Conservation (phyloP, 2,113 vertebrate genomes). For the Nesogale talazaci region DNA sequence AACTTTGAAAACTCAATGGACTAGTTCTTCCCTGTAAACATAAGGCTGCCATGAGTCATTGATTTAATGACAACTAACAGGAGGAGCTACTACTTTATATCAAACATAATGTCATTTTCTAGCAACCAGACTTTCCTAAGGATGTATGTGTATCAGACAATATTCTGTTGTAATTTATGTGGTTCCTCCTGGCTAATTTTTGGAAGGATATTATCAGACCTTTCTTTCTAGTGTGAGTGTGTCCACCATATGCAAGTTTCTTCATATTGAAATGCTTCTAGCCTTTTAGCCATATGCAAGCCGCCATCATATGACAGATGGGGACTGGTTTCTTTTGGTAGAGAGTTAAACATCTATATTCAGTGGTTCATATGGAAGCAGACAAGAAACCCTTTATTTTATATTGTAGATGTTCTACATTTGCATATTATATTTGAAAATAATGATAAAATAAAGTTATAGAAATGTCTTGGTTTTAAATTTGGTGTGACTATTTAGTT, state of each 20-base stretch:
- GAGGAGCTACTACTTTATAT: not conserved
- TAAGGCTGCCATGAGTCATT: not conserved
- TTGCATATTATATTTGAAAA: constrained; percentile 29
- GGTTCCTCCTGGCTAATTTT: too few species aligned
- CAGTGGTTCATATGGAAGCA: not conserved
- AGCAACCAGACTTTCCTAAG: not conserved
- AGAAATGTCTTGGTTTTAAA: not conserved
- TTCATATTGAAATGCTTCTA: too few species aligned
- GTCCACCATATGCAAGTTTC: too few species aligned
- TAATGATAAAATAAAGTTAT: not conserved
- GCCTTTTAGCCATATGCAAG: too few species aligned
- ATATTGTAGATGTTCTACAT: not conserved
- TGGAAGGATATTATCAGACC: too few species aligned
- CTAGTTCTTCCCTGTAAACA: not conserved
- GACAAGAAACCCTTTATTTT: constrained; percentile 4
- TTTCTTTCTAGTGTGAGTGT: too few species aligned
- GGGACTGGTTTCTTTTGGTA: too few species aligned
- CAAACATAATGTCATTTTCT: not conserved
- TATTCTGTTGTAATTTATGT: too few species aligned
- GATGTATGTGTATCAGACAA: too few species aligned
- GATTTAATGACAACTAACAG: not conserved
- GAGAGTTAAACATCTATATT: too few species aligned
- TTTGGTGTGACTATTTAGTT: constrained; percentile 38
- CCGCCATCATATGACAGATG: too few species aligned
- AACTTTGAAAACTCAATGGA: not conserved